Percentiles rank a stretch among this genome's conserved stretches.
These are phyloP conservation scores for Mystacides longicornis DNA, from an alignment of 2,888 invertebrate genomes.

Conservation along the genomic window DNA sequence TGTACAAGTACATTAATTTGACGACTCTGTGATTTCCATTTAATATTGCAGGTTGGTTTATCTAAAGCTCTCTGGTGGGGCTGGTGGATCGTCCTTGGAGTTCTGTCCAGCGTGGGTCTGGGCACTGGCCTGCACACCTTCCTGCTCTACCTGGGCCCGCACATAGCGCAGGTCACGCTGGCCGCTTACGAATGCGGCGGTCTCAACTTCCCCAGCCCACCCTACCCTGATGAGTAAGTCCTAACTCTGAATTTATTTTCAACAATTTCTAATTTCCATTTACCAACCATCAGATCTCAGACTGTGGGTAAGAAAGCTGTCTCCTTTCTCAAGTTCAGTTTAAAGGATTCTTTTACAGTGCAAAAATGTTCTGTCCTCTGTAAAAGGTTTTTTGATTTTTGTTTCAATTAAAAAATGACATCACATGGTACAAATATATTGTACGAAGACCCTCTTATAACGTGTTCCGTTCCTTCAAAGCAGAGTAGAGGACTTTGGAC, in stretches of 20 bases:
- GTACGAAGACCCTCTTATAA: too few relatives aligned
- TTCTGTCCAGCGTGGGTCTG: slow-evolving; percentile 94
- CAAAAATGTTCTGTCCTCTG: too few relatives aligned
- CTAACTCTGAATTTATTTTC: not conserved
- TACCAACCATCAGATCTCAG: too few relatives aligned
- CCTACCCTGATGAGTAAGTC: slow-evolving; percentile 94
- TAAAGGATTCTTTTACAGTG: too few relatives aligned
- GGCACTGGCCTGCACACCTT: slow-evolving; percentile 99
- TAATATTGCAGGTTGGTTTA: slow-evolving; percentile 32
- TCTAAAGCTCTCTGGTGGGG: slow-evolving; percentile 61
- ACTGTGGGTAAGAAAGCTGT: too few relatives aligned
- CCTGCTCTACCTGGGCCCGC: slow-evolving; percentile 96
- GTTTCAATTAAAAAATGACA: too few relatives aligned
- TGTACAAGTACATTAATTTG: not conserved
- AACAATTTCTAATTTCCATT: too few relatives aligned
- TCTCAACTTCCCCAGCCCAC: slow-evolving; percentile 93
- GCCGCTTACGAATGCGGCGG: slow-evolving; percentile 97
- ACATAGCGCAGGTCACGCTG: slow-evolving; percentile 95
- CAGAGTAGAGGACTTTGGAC: too few relatives aligned
- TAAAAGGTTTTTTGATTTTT: too few relatives aligned
- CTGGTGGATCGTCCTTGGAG: slow-evolving; percentile 90
- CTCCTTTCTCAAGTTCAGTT: too few relatives aligned
- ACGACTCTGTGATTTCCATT: not conserved
- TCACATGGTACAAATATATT: too few relatives aligned
- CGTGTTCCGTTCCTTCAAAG: too few relatives aligned